Percentiles rank a stretch among this genome's conserved stretches.
Conservation (phyloP, 2,888 invertebrate genomes). For the Cheilosia vulpina region DNA sequence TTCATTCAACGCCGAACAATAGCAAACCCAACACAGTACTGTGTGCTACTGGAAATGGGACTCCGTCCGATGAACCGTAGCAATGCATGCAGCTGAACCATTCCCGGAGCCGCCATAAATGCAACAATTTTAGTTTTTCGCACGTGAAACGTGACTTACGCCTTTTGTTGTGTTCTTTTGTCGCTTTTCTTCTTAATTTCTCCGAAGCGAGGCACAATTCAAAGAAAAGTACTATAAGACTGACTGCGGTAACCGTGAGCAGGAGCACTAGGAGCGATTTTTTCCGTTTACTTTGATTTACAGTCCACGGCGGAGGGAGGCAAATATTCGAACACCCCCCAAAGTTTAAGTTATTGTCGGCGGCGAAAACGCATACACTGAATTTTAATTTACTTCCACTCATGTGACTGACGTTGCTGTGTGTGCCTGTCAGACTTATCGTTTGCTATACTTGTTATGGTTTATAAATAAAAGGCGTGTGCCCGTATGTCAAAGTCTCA, state of each 20-base stretch:
- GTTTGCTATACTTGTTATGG: not conserved
- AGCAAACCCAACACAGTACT: conserved; percentile 13
- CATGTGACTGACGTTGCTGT: not conserved
- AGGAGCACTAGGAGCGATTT: conserved; percentile 1
- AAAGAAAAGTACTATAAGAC: conserved; percentile 4
- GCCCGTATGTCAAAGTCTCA: conserved; percentile 27
- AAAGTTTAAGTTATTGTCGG: conserved; percentile 40
- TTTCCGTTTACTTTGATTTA: conserved; percentile 45
- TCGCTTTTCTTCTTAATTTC: conserved; percentile 21
- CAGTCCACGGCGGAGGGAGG: conserved; percentile 1
- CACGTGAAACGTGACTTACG: conserved; percentile 67
- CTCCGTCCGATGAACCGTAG: conserved; percentile 68
- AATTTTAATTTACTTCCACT: conserved; percentile 48
- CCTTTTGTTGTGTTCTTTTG: conserved; percentile 7
- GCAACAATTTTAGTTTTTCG: conserved; percentile 67
- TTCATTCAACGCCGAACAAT: conserved; percentile 61
- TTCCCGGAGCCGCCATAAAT: conserved; percentile 56
- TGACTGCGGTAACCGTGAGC: not conserved
- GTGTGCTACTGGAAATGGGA: conserved; percentile 48
- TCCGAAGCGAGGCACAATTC: conserved; percentile 12
- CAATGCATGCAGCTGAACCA: conserved; percentile 57
- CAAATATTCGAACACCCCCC: conserved; percentile 7
- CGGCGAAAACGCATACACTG: conserved; percentile 38
- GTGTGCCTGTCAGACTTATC: not conserved
- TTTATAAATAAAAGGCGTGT: conserved; percentile 5